A percentile compares a stretch with the other conserved stretches of the same genome.
Conservation (phyloP, 2,797 vertebrate species). For the Sandelia bainsii region DNA sequence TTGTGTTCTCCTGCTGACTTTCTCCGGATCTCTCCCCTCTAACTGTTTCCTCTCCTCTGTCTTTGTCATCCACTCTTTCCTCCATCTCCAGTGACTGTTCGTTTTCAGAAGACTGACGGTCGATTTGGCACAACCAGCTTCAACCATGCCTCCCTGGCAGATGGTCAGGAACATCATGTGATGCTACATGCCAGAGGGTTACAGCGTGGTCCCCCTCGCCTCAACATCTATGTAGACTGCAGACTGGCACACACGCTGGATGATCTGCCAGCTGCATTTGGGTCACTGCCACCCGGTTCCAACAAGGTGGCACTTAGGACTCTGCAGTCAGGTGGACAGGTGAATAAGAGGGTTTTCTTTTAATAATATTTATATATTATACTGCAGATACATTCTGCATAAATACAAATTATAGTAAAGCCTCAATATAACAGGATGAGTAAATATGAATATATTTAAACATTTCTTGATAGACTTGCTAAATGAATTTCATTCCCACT, state of each 20-base stretch:
- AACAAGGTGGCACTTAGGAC: conserved; percentile 88
- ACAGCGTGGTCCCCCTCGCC: conserved; percentile 80
- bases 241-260: conserved; percentile 87
- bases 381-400: background rate
- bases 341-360: conserved; percentile 50
- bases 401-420: background rate
- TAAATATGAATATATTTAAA: background rate
- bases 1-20: background rate
- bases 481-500: background rate
- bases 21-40: background rate
- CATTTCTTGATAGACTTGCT: too few relatives aligned
- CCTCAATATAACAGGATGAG: background rate
- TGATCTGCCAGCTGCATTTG: conserved; percentile 89
- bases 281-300: conserved; percentile 80
- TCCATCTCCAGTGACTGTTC: conserved; percentile 84
- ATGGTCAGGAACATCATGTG: conserved; percentile 89
- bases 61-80: background rate
- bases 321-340: conserved; percentile 88
- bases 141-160: conserved; percentile 89
- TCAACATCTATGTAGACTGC: conserved; percentile 94
- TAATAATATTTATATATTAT: background rate
- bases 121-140: conserved; percentile 88
- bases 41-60: conserved; percentile 5
- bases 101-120: conserved; percentile 91
- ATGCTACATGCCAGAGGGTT: conserved; percentile 91